Percentiles rank a stretch among this genome's conserved stretches.
Conservation (phyloP, 30 jellyfish, hydroid and myxozoan species). For the Rhopilema esculentum region DNA sequence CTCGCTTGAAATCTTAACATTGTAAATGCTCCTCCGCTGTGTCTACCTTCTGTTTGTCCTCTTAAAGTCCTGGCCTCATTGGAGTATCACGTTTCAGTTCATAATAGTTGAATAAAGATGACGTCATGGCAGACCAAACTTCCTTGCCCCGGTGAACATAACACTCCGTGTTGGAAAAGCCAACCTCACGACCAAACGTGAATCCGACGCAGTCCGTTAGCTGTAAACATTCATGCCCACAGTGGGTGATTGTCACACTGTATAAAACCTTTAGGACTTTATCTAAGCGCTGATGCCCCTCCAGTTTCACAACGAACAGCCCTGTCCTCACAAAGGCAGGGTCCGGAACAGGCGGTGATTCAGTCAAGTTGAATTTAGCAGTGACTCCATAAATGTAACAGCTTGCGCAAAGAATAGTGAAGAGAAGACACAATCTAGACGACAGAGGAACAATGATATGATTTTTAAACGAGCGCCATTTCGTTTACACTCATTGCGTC, state of each 20-base stretch:
- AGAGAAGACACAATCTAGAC: no score
- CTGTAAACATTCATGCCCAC: conserved; percentile 23
- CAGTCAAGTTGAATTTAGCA: not conserved
- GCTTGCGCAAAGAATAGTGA: not conserved
- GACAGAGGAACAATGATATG: no score
- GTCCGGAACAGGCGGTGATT: not conserved
- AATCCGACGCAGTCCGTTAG: conserved; percentile 21
- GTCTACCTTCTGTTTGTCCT: not conserved
- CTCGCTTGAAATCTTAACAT: no score
- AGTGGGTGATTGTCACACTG: conserved; percentile 2
- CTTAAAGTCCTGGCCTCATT: not conserved
- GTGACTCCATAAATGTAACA: not conserved
- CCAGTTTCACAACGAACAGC: not conserved
- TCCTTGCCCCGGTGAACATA: conserved; percentile 7
- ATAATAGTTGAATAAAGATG: conserved; percentile 8
- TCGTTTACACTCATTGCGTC: no score
- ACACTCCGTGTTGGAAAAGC: not conserved
- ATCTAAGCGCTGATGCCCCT: not conserved
- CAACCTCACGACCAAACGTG: conserved; percentile 26
- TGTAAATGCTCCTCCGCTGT: no score
- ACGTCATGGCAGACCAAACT: not conserved
- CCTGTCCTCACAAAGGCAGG: not conserved
- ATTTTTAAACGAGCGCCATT: no score
- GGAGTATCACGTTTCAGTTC: not conserved
- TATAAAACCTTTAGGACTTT: not conserved